Percentiles rank a stretch among this genome's conserved stretches.
Evolutionary conservation across 2,797 vertebrate species (phyloP).

Genomic region (Phataginus tricuspis): DNA sequence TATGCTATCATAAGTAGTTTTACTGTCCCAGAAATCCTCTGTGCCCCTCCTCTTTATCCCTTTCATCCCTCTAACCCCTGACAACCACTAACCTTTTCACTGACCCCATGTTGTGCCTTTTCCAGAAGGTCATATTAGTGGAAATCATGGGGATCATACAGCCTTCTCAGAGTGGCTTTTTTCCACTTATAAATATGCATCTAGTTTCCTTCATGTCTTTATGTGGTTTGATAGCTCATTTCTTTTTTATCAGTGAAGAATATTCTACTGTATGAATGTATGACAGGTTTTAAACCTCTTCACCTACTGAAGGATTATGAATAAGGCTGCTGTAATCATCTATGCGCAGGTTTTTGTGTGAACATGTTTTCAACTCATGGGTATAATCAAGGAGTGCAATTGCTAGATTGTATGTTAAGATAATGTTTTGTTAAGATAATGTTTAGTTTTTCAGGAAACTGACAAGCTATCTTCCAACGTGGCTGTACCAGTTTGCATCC

Average conservation of each 20-base stretch:
- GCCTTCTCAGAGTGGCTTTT: constrained; percentile 1
- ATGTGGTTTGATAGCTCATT: background rate
- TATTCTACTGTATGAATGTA: background rate
- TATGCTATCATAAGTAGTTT: background rate
- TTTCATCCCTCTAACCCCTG: background rate
- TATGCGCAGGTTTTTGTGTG: background rate
- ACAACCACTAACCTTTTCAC: background rate
- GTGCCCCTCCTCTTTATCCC: background rate
- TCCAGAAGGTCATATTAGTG: background rate
- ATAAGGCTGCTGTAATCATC: background rate
- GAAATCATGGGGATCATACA: background rate
- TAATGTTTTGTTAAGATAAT: background rate
- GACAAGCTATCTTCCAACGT: background rate
- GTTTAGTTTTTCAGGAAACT: background rate
- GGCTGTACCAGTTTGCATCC: background rate
- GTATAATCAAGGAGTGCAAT: background rate
- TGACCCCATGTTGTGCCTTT: background rate
- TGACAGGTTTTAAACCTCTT: background rate
- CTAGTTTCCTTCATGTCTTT: background rate
- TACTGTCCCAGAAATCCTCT: background rate
- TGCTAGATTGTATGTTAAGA: background rate
- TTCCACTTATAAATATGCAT: background rate
- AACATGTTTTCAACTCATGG: background rate
- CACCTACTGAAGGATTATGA: background rate
- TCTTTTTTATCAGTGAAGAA: background rate